These are phyloP conservation scores for Melanerpes formicivorus DNA, from an alignment of 2,113 vertebrate genomes.

Conservation along the genomic window DNA sequence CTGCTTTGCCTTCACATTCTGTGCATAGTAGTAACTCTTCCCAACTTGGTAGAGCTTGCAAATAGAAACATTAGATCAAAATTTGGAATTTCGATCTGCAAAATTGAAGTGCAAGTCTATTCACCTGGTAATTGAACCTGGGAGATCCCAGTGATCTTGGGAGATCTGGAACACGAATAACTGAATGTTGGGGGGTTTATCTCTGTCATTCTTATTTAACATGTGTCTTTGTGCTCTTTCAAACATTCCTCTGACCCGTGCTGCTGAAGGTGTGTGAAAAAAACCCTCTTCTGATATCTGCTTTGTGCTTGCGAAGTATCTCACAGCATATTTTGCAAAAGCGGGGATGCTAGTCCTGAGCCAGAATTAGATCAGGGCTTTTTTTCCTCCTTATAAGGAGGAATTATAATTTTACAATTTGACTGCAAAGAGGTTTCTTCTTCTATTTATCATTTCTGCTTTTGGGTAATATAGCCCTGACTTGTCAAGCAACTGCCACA, in stretches of 20 bases:
- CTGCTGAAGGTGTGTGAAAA: background rate
- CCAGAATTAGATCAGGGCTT: constrained; percentile 25
- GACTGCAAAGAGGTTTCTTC: background rate
- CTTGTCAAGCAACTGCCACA: constrained; percentile 12
- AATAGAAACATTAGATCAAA: too few species aligned
- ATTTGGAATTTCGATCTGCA: background rate
- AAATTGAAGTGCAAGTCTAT: background rate
- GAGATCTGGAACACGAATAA: background rate
- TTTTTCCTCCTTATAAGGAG: background rate
- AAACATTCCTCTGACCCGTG: background rate
- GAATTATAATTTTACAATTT: background rate
- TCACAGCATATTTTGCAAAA: background rate
- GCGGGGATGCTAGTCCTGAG: background rate
- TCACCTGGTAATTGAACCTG: background rate
- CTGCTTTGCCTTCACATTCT: background rate
- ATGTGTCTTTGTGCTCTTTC: background rate
- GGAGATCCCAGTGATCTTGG: background rate
- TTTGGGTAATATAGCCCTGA: background rate
- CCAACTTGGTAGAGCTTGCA: background rate
- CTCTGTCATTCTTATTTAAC: background rate
- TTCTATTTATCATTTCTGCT: constrained; percentile 13
- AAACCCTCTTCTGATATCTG: background rate
- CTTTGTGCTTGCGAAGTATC: background rate
- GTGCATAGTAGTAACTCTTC: background rate
- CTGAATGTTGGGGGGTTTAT: background rate